Conservation (phyloP, 2,888 invertebrate genomes). For the Margaritifera margaritifera region DNA sequence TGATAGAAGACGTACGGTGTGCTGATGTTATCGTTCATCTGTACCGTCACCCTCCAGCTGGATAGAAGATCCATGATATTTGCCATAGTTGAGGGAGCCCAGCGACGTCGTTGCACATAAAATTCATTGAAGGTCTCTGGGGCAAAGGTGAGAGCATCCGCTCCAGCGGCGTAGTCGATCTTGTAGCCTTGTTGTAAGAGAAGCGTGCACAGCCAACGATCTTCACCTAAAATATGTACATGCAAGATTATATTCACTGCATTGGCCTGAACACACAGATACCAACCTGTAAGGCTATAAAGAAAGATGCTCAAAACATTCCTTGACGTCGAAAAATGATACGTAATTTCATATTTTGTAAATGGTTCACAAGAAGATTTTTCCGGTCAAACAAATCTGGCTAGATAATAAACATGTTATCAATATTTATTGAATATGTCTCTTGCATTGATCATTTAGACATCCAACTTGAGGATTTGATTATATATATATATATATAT, state of each 20-base stretch:
- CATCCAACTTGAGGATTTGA: background rate
- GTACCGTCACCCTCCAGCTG: slow-evolving; percentile 48
- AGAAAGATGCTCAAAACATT: background rate
- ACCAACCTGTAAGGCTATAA: background rate
- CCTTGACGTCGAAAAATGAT: no score
- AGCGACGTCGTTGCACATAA: slow-evolving; percentile 65
- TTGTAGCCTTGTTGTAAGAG: slow-evolving; percentile 64
- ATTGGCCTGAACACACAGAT: background rate
- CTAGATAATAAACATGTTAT: no score
- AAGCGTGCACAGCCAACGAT: slow-evolving; percentile 67
- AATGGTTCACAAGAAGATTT: no score
- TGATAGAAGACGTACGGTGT: slow-evolving; percentile 58
- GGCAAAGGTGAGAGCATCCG: slow-evolving; percentile 63
- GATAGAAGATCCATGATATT: slow-evolving; percentile 64
- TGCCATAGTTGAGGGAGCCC: slow-evolving; percentile 68
- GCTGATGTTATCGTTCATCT: slow-evolving; percentile 61
- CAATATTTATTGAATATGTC: no score
- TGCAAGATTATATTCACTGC: background rate
- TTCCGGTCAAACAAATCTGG: no score
- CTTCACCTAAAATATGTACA: slow-evolving; percentile 58
- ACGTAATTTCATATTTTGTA: no score
- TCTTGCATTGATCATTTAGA: no score
- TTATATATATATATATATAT: no score
- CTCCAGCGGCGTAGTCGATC: slow-evolving; percentile 66
- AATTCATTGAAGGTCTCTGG: slow-evolving; percentile 67